Conservation (phyloP, 2,113 vertebrate genomes). For the Xiphorhynchus elegans region DNA sequence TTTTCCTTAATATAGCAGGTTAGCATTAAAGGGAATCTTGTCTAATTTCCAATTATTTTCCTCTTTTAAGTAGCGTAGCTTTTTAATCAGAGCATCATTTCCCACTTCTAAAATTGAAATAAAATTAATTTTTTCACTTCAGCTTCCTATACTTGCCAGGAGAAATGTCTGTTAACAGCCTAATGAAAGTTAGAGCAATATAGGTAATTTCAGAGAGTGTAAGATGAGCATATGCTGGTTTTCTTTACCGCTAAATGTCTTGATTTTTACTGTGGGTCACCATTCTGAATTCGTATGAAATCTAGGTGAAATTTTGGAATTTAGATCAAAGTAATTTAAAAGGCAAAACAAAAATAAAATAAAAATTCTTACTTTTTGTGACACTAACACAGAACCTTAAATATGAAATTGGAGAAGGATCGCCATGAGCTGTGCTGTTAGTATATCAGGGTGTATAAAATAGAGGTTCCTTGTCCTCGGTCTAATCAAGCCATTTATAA, state of each 20-base stretch:
- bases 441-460: not conserved
- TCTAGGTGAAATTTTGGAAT: not conserved
- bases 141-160: not conserved
- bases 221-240: not conserved
- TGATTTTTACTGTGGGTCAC: not conserved
- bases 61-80: not conserved
- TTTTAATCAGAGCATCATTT: conserved; percentile 9
- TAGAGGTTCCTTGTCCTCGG: not conserved
- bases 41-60: not conserved
- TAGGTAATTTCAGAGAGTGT: not conserved
- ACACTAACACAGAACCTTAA: not conserved
- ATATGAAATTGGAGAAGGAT: not conserved
- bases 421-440: not conserved
- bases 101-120: not conserved
- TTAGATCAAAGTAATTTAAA: not conserved
- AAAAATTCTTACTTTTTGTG: not conserved
- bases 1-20: not conserved
- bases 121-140: not conserved
- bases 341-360: not conserved
- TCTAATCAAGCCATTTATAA: conserved; percentile 6
- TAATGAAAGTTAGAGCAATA: not conserved
- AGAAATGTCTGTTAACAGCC: not conserved
- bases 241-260: not conserved
- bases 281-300: not conserved
- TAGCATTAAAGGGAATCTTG: conserved; percentile 6